Conservation (phyloP, 1,140 invertebrate genomes). For the Luehdorfia chinensis region DNA sequence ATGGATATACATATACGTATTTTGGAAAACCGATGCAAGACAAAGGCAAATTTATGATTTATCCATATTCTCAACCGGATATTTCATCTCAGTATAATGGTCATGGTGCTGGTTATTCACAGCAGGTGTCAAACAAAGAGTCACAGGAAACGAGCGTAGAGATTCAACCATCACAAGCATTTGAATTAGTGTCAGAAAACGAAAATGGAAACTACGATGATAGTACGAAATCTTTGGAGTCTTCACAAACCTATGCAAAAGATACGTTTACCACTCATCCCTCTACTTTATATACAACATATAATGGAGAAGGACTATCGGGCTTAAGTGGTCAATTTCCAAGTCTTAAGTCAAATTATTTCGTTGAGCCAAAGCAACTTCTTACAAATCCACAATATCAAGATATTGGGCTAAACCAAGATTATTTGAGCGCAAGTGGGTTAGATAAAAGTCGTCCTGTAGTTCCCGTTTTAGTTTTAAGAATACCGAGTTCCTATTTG, state of each 20-base stretch:
- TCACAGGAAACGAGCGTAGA: constrained; percentile 51
- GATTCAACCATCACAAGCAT: constrained; percentile 71
- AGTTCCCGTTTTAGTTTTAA: constrained; percentile 77
- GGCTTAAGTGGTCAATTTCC: constrained; percentile 69
- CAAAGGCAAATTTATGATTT: constrained; percentile 77
- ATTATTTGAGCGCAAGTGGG: constrained; percentile 54
- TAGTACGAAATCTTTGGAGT: constrained; percentile 39
- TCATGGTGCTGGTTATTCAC: constrained; percentile 26
- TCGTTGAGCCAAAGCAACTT: constrained; percentile 63
- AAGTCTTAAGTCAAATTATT: constrained; percentile 69
- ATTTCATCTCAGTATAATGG: constrained; percentile 50
- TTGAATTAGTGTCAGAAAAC: constrained; percentile 63
- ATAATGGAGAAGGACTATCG: constrained; percentile 66
- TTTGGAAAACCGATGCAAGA: constrained; percentile 66
- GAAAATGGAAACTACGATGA: constrained; percentile 56
- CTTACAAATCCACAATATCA: constrained; percentile 67
- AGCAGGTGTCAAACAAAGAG: constrained; percentile 21
- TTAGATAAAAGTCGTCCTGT: constrained; percentile 55
- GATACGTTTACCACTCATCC: constrained; percentile 31
- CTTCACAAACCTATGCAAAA: constrained; percentile 33
- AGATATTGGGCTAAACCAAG: constrained; percentile 52
- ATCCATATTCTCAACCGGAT: constrained; percentile 79
- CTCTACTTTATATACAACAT: constrained; percentile 69
- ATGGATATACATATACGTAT: constrained; percentile 73
- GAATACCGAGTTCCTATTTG: constrained; percentile 77